Conservation (phyloP, 2,797 vertebrate species). For the Protonibea diacanthus region DNA sequence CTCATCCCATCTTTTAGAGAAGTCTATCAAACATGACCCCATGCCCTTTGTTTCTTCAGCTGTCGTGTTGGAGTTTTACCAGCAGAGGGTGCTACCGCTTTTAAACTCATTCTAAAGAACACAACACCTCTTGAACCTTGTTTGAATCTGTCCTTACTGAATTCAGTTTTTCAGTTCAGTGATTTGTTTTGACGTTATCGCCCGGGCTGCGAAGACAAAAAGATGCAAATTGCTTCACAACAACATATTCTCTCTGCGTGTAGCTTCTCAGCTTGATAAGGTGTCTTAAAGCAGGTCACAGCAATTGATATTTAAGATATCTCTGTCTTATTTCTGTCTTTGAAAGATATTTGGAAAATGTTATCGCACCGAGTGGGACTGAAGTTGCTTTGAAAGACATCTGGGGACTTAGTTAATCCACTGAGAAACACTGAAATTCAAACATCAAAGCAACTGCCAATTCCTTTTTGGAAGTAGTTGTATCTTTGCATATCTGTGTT, state of each 20-base stretch:
- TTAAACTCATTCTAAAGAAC: constrained; percentile 2
- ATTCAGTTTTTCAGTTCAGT: constrained; percentile 11
- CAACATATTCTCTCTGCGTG: constrained; percentile 4
- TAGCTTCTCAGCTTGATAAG: constrained; percentile 30
- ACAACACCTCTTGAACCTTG: constrained; percentile 13
- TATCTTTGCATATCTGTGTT: constrained; percentile 44
- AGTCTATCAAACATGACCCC: constrained; percentile 10
- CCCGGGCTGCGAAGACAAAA: constrained; percentile 9
- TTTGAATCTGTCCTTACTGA: constrained; percentile 1
- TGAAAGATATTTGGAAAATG: constrained; percentile 43
- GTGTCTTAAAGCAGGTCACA: constrained; percentile 39
- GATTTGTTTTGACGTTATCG: constrained; percentile 57
- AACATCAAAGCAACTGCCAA: constrained; percentile 42
- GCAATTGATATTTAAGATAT: constrained; percentile 39
- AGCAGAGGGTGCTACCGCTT: constrained; percentile 71
- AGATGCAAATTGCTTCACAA: constrained; percentile 17
- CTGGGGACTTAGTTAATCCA: constrained; percentile 39
- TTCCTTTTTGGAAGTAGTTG: constrained; percentile 23
- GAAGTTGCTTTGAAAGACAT: constrained; percentile 46
- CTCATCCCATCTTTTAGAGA: constrained; percentile 10
- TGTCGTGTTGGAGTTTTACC: constrained; percentile 48
- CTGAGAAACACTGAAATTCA: constrained; percentile 48
- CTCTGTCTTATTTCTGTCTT: constrained; percentile 42
- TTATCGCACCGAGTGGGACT: constrained; percentile 7
- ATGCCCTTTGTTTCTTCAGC: background rate